These are phyloP conservation scores for Onychomys leucogaster DNA, from an alignment of 2,797 vertebrate species.

Conservation along the genomic window DNA sequence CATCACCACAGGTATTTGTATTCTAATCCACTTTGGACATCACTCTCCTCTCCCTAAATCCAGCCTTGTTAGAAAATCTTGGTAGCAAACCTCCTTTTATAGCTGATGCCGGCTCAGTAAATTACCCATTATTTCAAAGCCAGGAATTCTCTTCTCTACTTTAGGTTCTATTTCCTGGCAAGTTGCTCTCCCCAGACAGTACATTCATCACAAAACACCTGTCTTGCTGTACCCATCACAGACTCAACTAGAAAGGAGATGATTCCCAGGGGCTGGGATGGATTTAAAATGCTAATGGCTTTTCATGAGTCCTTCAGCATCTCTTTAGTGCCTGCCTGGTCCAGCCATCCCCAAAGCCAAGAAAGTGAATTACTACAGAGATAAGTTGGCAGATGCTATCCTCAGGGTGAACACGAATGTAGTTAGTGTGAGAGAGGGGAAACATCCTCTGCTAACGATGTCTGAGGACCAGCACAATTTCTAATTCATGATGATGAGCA, in stretches of 20 bases:
- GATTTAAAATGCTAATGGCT: neutral
- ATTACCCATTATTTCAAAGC: neutral
- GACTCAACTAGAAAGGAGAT: conserved; percentile 20
- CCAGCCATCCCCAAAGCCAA: conserved; percentile 13
- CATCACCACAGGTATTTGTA: too few species aligned
- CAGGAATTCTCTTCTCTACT: neutral
- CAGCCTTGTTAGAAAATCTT: neutral
- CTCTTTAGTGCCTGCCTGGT: conserved; percentile 38
- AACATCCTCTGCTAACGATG: neutral
- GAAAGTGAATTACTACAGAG: conserved; percentile 42
- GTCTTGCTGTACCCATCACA: neutral
- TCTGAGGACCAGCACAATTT: neutral
- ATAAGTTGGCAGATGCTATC: neutral
- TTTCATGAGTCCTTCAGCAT: conserved; percentile 21
- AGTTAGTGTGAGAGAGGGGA: neutral
- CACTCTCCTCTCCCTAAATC: neutral
- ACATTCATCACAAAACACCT: neutral
- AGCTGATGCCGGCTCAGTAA: neutral
- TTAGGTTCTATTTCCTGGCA: neutral
- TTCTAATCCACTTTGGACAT: neutral
- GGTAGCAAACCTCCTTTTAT: neutral
- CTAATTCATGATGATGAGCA: neutral
- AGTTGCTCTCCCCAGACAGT: neutral
- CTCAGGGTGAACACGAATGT: neutral
- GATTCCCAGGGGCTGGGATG: neutral